These are phyloP conservation scores for Plusia festucae DNA, from an alignment of 2,888 invertebrate species.

Conservation along the genomic window DNA sequence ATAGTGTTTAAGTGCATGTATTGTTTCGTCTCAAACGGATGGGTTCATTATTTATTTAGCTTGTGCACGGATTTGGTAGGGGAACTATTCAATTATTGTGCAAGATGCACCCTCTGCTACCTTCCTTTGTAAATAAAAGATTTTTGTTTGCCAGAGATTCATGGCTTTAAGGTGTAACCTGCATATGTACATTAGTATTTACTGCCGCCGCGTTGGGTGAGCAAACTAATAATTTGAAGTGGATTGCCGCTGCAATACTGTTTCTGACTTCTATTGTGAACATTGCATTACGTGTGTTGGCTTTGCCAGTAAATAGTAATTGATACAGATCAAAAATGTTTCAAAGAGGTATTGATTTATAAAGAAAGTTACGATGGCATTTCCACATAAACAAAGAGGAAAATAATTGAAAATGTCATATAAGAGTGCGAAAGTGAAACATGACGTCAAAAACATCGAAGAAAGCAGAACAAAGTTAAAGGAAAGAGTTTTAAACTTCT, in stretches of 20 bases:
- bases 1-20: slow-evolving; percentile 22
- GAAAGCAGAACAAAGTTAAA: slow-evolving; percentile 47
- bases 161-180: slow-evolving; percentile 53
- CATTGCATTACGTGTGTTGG: slow-evolving; percentile 41
- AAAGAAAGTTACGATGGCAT: slow-evolving; percentile 28
- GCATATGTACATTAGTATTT: slow-evolving; percentile 54
- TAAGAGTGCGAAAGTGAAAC: slow-evolving; percentile 27
- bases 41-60: slow-evolving; percentile 44
- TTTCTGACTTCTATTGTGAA: slow-evolving; percentile 58
- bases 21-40: slow-evolving; percentile 26
- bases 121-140: slow-evolving; percentile 52
- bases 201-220: slow-evolving; percentile 51
- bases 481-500: slow-evolving; percentile 42
- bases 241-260: slow-evolving; percentile 66
- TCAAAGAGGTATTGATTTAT: slow-evolving; percentile 47
- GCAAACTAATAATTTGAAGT: slow-evolving; percentile 68
- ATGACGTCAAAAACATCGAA: slow-evolving; percentile 47
- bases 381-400: slow-evolving; percentile 12
- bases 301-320: slow-evolving; percentile 53
- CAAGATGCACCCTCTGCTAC: slow-evolving; percentile 47
- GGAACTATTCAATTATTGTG: slow-evolving; percentile 52
- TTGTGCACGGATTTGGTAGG: slow-evolving; percentile 49
- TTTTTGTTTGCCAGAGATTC: slow-evolving; percentile 56
- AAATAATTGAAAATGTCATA: slow-evolving; percentile 2
- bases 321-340: slow-evolving; percentile 46